These are phyloP conservation scores for Whitmania pigra DNA, from an alignment of 1,140 invertebrate genomes.

Conservation along the genomic window DNA sequence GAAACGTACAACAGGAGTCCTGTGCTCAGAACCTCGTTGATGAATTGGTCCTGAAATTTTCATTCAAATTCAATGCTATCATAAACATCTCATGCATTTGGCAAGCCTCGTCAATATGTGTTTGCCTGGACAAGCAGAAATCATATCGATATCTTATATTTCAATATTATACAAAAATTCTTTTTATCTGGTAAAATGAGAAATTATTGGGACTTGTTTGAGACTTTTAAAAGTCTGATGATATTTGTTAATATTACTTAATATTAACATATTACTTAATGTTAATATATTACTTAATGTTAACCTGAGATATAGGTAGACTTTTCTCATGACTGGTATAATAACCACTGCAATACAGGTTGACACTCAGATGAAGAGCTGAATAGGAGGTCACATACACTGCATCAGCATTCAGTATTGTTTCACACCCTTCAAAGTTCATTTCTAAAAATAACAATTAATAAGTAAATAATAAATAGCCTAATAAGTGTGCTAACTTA, in stretches of 20 bases:
- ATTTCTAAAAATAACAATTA: too few species aligned
- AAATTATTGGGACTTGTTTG: too few species aligned
- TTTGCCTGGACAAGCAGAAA: too few species aligned
- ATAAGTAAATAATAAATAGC: too few species aligned
- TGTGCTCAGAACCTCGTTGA: conserved; percentile 75
- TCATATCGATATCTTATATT: too few species aligned
- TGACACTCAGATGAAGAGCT: conserved; percentile 65
- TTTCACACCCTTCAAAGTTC: conserved; percentile 42
- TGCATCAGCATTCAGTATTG: conserved; percentile 82
- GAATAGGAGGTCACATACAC: conserved; percentile 80
- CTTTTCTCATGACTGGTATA: conserved; percentile 51
- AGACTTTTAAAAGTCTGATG: too few species aligned
- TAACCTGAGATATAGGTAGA: conserved; percentile 53
- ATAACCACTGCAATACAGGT: conserved; percentile 61
- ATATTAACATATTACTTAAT: background rate
- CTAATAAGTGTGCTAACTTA: too few species aligned
- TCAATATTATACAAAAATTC: too few species aligned
- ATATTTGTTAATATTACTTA: background rate
- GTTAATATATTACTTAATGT: conserved; percentile 25
- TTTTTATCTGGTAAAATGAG: too few species aligned
- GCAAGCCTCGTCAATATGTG: too few species aligned
- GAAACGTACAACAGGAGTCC: conserved; percentile 80
- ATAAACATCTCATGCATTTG: too few species aligned
- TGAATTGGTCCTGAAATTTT: conserved; percentile 62
- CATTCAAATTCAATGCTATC: background rate